A percentile compares a stretch with the other conserved stretches of the same genome.
These are phyloP conservation scores for Drosophila falleni DNA, from an alignment of 2,888 invertebrate genomes.

Conservation along the genomic window DNA sequence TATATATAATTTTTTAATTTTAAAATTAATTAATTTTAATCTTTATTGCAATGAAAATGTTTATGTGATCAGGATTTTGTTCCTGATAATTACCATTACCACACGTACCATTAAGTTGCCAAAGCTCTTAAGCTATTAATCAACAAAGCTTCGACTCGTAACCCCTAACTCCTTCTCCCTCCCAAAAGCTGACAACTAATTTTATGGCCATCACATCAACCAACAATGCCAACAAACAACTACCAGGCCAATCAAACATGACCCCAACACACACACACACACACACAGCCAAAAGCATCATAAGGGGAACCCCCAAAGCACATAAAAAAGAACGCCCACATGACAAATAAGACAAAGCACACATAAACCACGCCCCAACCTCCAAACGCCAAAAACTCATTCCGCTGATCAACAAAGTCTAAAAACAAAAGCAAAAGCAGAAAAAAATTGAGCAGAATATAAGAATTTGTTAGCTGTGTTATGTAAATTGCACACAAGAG, in stretches of 20 bases:
- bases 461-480: conserved; percentile 77
- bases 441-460: conserved; percentile 21
- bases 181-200: conserved; percentile 63
- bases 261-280: conserved; percentile 35
- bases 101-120: conserved; percentile 37
- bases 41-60: neutral
- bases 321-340: conserved; percentile 66
- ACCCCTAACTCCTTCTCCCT: conserved; percentile 11
- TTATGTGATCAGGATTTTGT: neutral
- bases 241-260: conserved; percentile 76
- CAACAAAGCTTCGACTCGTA: conserved; percentile 45
- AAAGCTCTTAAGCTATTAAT: conserved; percentile 72
- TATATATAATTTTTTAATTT: neutral
- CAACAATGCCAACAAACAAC: conserved; percentile 62
- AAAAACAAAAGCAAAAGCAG: conserved; percentile 31
- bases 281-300: conserved; percentile 8
- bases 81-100: conserved; percentile 3
- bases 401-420: conserved; percentile 58
- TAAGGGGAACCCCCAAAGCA: conserved; percentile 24
- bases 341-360: conserved; percentile 77
- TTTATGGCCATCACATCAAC: conserved; percentile 73
- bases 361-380: conserved; percentile 66
- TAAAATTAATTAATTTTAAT: neutral
- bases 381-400: conserved; percentile 44
- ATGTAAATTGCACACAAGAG: conserved; percentile 78